Evolutionary conservation across 2,797 vertebrate genomes (phyloP), one percentile per base, ranked within the genome.

Genomic region (Nannoperca australis): DNA sequence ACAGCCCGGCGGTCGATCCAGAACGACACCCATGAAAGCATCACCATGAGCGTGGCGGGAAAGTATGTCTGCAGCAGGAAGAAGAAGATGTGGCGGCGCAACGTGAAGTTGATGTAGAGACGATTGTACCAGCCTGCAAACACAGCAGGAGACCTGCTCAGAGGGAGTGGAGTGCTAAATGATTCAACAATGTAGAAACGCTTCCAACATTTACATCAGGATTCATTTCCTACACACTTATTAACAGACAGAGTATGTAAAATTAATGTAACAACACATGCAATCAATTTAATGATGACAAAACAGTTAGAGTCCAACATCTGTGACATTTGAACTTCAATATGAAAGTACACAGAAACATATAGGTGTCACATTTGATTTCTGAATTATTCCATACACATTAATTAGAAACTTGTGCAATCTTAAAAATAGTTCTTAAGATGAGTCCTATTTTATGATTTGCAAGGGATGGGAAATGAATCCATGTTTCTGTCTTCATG

Each of bases 1-100:
- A 99, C 97, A 12, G 97, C 98, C 89, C 96, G 93, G n/a, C 91
- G 96, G 86, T 99, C 97, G 0, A 99, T 99, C 98, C 98, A 99
- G 95, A 99, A 99, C 0, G 98, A 98, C 73, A 99, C 97, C 97
- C 98, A 99, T 72, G 97, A 99, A 72, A 99, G 83, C 97, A 99
- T 98, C 85, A 98, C 97, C 97, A 99, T 98, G 34, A 98, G 93
- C 0, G 96, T 98, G 66, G 97, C 97, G 0, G 97, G 97, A 44
- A 98, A 99, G 72, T 99, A 99, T 0, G 97, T 99, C 90, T 99
- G 98, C 22, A 99, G 96, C 92, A 99, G 87, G 93, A 99, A 99
- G 94, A 99, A 99, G 94, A 99, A 99, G 93, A 99, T 99, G 94
- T 99, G 97, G 2, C 97, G 95, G 0, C 94, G 95, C 71, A 99